Percentiles rank a stretch among this genome's conserved stretches.
phyloP scores from a whole-genome alignment of 1,140 invertebrate genomes.

The Cotesia chilonis region DNA sequence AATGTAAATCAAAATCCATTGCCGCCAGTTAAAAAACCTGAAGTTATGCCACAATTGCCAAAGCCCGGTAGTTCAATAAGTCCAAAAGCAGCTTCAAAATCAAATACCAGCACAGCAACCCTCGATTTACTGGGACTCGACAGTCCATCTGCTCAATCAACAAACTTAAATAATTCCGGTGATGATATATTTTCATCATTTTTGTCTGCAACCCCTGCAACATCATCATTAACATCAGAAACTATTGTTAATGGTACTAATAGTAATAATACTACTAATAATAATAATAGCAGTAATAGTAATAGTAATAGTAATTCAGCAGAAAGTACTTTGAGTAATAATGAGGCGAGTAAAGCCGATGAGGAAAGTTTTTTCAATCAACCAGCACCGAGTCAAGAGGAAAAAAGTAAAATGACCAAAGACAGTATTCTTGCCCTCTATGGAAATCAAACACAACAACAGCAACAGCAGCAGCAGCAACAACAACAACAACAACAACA shows the following conservation, averaged over 20 bases:
- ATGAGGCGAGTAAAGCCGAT: constrained; percentile 74
- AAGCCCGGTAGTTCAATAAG: constrained; percentile 72
- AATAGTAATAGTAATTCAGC: constrained; percentile 50
- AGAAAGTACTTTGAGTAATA: constrained; percentile 52
- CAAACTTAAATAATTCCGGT: constrained; percentile 52
- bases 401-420: constrained; percentile 87
- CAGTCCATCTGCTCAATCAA: constrained; percentile 57
- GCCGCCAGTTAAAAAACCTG: constrained; percentile 61
- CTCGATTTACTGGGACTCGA: constrained; percentile 73
- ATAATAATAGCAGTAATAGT: constrained; percentile 39
- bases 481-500: constrained; percentile 46
- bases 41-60: constrained; percentile 69
- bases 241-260: constrained; percentile 41
- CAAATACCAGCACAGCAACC: constrained; percentile 61
- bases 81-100: constrained; percentile 72
- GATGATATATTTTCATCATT: constrained; percentile 83
- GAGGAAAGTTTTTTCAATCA: constrained; percentile 93
- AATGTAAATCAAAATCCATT: constrained; percentile 55
- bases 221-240: constrained; percentile 58
- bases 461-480: neutral
- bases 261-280: constrained; percentile 18
- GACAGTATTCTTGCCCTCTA: constrained; percentile 94
- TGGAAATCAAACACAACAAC: constrained; percentile 64
- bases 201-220: constrained; percentile 73
- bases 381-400: constrained; percentile 75